Conservation (phyloP, 1,140 invertebrate genomes). For the Drosophila mayri region DNA sequence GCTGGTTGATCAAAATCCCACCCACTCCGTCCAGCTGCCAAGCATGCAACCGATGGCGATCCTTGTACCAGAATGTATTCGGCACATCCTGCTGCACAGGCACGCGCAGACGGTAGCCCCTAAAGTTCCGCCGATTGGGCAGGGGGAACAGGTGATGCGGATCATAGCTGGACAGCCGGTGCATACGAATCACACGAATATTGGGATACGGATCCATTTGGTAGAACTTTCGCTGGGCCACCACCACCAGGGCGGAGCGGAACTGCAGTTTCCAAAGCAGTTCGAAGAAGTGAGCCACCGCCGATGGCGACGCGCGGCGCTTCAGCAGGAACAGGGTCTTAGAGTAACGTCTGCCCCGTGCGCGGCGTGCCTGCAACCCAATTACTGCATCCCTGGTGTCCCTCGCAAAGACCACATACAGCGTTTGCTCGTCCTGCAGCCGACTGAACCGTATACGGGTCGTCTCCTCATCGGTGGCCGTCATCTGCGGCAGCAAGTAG, state of each 20-base stretch:
- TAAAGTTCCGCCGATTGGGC: conserved; percentile 20
- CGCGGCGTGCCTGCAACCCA: conserved; percentile 28
- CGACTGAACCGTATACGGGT: conserved; percentile 7
- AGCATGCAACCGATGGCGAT: neutral
- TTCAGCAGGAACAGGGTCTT: conserved; percentile 48
- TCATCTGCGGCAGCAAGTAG: conserved; percentile 44
- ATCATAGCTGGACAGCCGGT: conserved; percentile 12
- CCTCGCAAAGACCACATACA: conserved; percentile 60
- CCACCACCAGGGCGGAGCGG: conserved; percentile 57
- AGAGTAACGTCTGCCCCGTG: conserved; percentile 50
- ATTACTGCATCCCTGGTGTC: conserved; percentile 49
- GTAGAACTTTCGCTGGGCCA: conserved; percentile 42
- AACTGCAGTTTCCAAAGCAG: conserved; percentile 54
- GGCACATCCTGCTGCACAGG: conserved; percentile 68
- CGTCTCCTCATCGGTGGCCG: conserved; percentile 13
- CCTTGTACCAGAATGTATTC: conserved; percentile 61
- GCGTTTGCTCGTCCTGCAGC: conserved; percentile 25
- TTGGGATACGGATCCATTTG: conserved; percentile 68
- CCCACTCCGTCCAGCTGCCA: conserved; percentile 53
- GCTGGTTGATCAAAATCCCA: conserved; percentile 39
- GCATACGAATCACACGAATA: conserved; percentile 36
- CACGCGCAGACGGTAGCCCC: conserved; percentile 54
- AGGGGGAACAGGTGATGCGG: conserved; percentile 39
- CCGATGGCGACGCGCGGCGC: neutral
- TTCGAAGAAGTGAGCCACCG: conserved; percentile 37